Base-by-base conservation (phyloP, 2,797 vertebrate genomes). In the Ptychadena robeensis region DNA sequence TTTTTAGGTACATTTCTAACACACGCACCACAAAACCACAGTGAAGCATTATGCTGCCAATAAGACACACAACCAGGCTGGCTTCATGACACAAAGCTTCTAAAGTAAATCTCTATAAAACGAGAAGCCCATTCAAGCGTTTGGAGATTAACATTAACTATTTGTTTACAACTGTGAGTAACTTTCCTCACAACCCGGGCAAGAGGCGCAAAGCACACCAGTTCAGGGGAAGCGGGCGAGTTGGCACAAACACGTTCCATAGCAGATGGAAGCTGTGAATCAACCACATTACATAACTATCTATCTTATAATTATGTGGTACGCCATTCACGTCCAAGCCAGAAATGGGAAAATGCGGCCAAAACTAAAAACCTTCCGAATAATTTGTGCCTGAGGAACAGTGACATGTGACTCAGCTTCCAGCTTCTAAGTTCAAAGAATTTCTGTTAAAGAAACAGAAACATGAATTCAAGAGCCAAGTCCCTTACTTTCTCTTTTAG, bases 211-310 rank as follows among this genome's bases (percentile, higher is more conserved):
- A 65, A 81, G 69, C 28, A 27, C 53, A 25, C 53, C 66, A 18
- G 48, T 22, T 12, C 10, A 44, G 53, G 10, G 65, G 53, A n/a
- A 40, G 66, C 48, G 32, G 57, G 59, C 27, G 32, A 25, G 78
- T 35, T 71, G 78, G 78, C 68, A 72, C 67, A 44, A 71, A 59
- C 67, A 63, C 11, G n/a, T 25, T 63, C 53, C n/a, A 80, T 37
- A 27, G 31, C 78, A 79, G 76, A 79, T 79, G 76, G 76, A 35
- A 15, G 76, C 76, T 57, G 76, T 79, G 76, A 79, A 68, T 79
- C 76, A 79, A 57, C 65, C 76, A 69, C 65, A 35, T 79, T 79
- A 79, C 76, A 79, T 79, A 79, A 79, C 76, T 68, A 79, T 68
- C 11, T 44, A 65, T 79, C 35, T 69, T 35, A n/a, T 69, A 79